Evolutionary conservation across 2,797 vertebrate species (phyloP).

Genomic region (Pachyuromys duprasi): DNA sequence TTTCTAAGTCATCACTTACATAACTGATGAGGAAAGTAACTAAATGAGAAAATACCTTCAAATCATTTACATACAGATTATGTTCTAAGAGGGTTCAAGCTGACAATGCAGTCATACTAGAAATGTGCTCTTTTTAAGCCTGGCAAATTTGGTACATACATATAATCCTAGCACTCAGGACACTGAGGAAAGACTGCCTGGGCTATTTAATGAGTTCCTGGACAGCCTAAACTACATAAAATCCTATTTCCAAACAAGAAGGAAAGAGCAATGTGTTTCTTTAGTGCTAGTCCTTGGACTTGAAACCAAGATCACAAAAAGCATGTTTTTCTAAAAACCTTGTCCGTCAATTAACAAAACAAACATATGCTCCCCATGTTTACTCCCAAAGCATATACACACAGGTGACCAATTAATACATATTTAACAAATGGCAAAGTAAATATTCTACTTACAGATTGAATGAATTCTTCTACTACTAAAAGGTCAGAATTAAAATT

Average conservation of each 20-base stretch:
- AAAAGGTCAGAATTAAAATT: constrained; percentile 57
- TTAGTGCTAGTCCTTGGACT: neutral
- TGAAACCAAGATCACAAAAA: neutral
- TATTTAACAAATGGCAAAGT: constrained; percentile 46
- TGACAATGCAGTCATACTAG: constrained; percentile 2
- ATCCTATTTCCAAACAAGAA: neutral
- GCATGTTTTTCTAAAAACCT: neutral
- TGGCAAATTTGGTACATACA: neutral
- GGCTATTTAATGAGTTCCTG: neutral
- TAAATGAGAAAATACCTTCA: constrained; percentile 66
- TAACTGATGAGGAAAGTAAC: constrained; percentile 36
- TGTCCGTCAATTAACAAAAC: constrained; percentile 31
- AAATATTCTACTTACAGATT: constrained; percentile 49
- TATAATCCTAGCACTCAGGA: neutral
- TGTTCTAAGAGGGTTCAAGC: neutral
- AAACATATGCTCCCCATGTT: constrained; percentile 25
- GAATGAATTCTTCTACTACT: constrained; percentile 57
- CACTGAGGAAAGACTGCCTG: neutral
- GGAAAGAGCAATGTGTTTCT: neutral
- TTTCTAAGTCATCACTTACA: constrained; percentile 57
- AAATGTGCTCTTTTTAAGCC: constrained; percentile 30
- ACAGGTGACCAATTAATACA: constrained; percentile 50
- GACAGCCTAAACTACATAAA: neutral
- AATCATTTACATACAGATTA: constrained; percentile 42
- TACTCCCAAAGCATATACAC: constrained; percentile 33